A percentile compares a stretch with the other conserved stretches of the same genome.
phyloP scores from a whole-genome alignment of 2,888 invertebrate species.

The Caenorhabditis plicata region DNA sequence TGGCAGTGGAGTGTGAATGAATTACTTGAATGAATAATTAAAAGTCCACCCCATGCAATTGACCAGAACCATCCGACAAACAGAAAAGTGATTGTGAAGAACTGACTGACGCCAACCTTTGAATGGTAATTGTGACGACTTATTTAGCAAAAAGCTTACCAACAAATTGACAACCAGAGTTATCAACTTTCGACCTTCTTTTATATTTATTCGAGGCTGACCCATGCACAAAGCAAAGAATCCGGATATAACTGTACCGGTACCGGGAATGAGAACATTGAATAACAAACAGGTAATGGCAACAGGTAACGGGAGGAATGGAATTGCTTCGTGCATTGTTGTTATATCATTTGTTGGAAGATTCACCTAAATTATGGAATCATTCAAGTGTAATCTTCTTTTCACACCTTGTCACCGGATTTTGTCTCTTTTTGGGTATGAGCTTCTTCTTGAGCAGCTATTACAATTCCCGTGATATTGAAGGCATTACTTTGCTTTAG shows the following conservation, averaged over 20 bases:
- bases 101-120: slow-evolving; percentile 82
- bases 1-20: neutral
- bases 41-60: slow-evolving; percentile 93
- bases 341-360: slow-evolving; percentile 70
- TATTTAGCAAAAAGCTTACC: neutral
- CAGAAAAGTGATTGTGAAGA: slow-evolving; percentile 91
- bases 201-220: slow-evolving; percentile 82
- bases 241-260: slow-evolving; percentile 77
- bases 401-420: slow-evolving; percentile 56
- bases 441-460: slow-evolving; percentile 62
- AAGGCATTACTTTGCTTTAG: slow-evolving; percentile 33
- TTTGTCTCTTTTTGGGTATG: slow-evolving; percentile 57
- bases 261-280: slow-evolving; percentile 79
- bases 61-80: slow-evolving; percentile 88
- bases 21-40: slow-evolving; percentile 83
- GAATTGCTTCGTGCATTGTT: slow-evolving; percentile 87
- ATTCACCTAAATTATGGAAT: slow-evolving; percentile 43
- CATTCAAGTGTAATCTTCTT: neutral
- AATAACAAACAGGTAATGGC: slow-evolving; percentile 82
- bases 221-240: slow-evolving; percentile 85
- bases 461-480: slow-evolving; percentile 62
- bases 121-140: slow-evolving; percentile 73
- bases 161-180: slow-evolving; percentile 72
- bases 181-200: slow-evolving; percentile 71
- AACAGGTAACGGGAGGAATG: slow-evolving; percentile 81